These are phyloP conservation scores for Sylvicola fuscatus DNA, from an alignment of 2,888 invertebrate species.

Conservation along the genomic window DNA sequence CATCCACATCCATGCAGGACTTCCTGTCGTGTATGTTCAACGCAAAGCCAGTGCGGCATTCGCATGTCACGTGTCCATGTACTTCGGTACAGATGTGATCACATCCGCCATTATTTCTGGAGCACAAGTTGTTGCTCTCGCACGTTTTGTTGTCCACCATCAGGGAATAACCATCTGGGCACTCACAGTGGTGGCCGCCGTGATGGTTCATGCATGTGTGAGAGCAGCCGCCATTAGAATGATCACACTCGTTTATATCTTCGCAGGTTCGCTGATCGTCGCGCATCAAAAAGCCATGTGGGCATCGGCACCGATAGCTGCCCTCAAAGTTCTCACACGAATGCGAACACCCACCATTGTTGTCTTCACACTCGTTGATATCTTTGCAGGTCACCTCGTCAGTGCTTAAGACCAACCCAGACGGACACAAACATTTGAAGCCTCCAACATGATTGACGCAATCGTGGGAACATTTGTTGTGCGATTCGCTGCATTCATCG, in stretches of 20 bases:
- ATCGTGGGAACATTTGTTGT: constrained; percentile 26
- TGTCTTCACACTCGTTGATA: constrained; percentile 13
- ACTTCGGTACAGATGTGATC: constrained; percentile 22
- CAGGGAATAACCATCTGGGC: constrained; percentile 21
- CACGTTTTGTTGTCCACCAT: constrained; percentile 17
- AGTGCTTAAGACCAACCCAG: constrained; percentile 15
- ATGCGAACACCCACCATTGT: constrained; percentile 29
- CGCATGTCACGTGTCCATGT: constrained; percentile 11
- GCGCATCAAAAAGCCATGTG: constrained; percentile 19
- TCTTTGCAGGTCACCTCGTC: constrained; percentile 10
- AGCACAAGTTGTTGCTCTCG: constrained; percentile 25
- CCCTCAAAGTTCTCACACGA: constrained; percentile 33
- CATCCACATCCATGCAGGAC: constrained; percentile 27
- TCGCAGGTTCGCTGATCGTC: constrained; percentile 17
- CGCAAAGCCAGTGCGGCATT: constrained; percentile 26
- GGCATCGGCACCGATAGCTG: constrained; percentile 30
- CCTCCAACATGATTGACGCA: constrained; percentile 26
- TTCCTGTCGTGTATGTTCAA: constrained; percentile 13
- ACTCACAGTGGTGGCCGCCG: constrained; percentile 31
- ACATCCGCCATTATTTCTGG: constrained; percentile 30
- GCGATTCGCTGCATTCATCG: constrained; percentile 26
- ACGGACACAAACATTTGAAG: constrained; percentile 24
- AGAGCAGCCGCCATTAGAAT: constrained; percentile 15
- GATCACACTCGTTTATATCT: constrained; percentile 26
- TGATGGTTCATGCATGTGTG: constrained; percentile 25